Base-by-base conservation (phyloP, 2,888 invertebrate genomes). In the Drosophila kuntzei region DNA sequence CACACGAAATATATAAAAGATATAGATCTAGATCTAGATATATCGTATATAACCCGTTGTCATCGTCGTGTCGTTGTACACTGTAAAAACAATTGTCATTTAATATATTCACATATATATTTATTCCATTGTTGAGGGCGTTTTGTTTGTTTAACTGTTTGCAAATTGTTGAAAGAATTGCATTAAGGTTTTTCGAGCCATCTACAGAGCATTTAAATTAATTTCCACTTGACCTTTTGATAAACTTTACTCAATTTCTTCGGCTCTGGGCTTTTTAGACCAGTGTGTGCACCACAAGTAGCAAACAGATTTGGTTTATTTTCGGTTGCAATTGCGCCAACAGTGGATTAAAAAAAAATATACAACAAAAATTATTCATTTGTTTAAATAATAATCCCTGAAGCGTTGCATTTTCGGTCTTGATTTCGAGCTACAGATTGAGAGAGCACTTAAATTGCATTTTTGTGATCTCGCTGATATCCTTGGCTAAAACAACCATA, bases 111-210 rank as follows among this genome's bases (percentile, higher is more conserved):
- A 57, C 39, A 37, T 62, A 39, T 18, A 63, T 22, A 44, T 44
- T 55, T 50, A 61, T 55, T 29, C 53, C 68, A 87, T 76, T 79
- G 78, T 86, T 81, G 90, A 90, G 90, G 90, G 90, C 80, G 72
- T 76, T 80, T 82, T 74, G 81, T 90, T 91, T 91, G 91, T 89
- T 55, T 90, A 88, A 89, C 90, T 90, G 91, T 90, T 91, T 91
- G 91, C 91, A 86, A 91, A 91, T 91, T 90, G 91, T 91, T 90
- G 85, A 90, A 88, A 90, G 89, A 91, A 91, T 91, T 86, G 91
- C 90, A 91, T 90, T 89, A 91, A 91, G 91, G 91, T 90, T 89
- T 71, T 80, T 80, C 43, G 47, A 67, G 66, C 55, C 39, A 72
- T 63, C 41, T 29, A 62, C 69, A 76, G 57, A 60, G 64, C 59